These are phyloP conservation scores for Psettodes erumei DNA, from an alignment of 2,113 vertebrate species.

Conservation along the genomic window DNA sequence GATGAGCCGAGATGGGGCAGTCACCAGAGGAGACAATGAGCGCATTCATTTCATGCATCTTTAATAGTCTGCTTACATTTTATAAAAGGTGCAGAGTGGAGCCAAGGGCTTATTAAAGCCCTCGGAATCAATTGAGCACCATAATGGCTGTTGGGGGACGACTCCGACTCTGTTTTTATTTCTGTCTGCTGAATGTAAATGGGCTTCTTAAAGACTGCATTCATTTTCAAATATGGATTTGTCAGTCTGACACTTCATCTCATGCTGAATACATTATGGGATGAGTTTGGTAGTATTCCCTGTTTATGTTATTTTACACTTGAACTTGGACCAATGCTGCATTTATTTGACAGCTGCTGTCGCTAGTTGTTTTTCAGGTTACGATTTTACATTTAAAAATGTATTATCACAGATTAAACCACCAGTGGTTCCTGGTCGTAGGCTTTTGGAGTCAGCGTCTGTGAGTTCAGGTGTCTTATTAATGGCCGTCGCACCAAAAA, in stretches of 20 bases:
- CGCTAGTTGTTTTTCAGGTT: neutral
- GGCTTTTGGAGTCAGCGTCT: neutral
- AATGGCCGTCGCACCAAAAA: neutral
- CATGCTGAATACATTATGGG: constrained; percentile 23
- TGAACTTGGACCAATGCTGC: too few relatives aligned
- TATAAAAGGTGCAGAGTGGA: constrained; percentile 71
- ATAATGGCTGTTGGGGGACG: constrained; percentile 76
- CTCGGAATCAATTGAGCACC: constrained; percentile 72
- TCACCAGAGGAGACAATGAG: constrained; percentile 70
- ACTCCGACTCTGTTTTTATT: constrained; percentile 64
- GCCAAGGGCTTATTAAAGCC: constrained; percentile 76
- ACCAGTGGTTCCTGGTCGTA: neutral
- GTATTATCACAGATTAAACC: neutral
- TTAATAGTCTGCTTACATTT: constrained; percentile 76
- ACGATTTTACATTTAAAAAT: neutral
- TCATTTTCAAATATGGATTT: constrained; percentile 41
- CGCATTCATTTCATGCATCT: constrained; percentile 75
- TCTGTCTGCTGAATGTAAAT: constrained; percentile 70
- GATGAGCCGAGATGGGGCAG: constrained; percentile 61
- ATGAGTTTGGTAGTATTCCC: constrained; percentile 2
- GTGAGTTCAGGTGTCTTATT: neutral
- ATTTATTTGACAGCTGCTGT: neutral
- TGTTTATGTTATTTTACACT: neutral
- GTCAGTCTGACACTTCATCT: constrained; percentile 30
- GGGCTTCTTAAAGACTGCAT: constrained; percentile 57